Evolutionary conservation across 1,140 invertebrate genomes (phyloP).

Genomic region (Papilio helenus): DNA sequence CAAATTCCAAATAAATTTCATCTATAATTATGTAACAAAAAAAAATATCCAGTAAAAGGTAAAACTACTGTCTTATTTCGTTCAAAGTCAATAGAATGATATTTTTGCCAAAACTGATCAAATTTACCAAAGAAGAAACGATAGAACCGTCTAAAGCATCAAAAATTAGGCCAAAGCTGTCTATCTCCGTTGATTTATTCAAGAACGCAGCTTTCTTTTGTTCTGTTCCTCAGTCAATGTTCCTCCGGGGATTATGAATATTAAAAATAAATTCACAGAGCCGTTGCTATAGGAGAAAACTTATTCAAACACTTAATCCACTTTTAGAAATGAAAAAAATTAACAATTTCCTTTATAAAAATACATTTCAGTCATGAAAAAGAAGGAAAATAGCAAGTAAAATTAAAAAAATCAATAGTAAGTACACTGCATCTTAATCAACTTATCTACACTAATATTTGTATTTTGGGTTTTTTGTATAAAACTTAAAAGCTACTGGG

Average conservation of each 20-base stretch:
- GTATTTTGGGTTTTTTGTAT: too few relatives aligned
- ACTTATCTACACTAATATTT: too few relatives aligned
- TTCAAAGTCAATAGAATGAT: not conserved
- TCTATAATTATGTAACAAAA: not conserved
- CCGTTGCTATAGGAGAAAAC: slow-evolving; percentile 38
- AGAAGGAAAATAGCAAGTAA: not conserved
- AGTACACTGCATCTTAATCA: too few relatives aligned
- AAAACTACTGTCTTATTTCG: not conserved
- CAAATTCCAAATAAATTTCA: not conserved
- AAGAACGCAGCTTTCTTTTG: slow-evolving; percentile 30
- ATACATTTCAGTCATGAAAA: slow-evolving; percentile 2
- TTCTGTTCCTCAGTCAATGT: slow-evolving; percentile 4
- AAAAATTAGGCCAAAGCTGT: slow-evolving; percentile 8
- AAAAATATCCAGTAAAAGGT: not conserved
- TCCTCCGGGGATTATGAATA: slow-evolving; percentile 29
- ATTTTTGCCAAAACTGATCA: not conserved
- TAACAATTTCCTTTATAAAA: slow-evolving; percentile 38
- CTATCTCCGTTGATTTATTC: slow-evolving; percentile 9
- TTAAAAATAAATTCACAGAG: slow-evolving; percentile 45
- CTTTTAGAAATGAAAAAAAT: slow-evolving; percentile 45
- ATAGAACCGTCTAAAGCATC: not conserved
- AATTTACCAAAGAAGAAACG: not conserved
- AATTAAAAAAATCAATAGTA: too few relatives aligned
- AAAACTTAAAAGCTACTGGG: too few relatives aligned
- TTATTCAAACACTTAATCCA: slow-evolving; percentile 48